These are phyloP conservation scores for Simalia tracyae DNA, from an alignment of 2,797 vertebrate genomes.

Conservation along the genomic window DNA sequence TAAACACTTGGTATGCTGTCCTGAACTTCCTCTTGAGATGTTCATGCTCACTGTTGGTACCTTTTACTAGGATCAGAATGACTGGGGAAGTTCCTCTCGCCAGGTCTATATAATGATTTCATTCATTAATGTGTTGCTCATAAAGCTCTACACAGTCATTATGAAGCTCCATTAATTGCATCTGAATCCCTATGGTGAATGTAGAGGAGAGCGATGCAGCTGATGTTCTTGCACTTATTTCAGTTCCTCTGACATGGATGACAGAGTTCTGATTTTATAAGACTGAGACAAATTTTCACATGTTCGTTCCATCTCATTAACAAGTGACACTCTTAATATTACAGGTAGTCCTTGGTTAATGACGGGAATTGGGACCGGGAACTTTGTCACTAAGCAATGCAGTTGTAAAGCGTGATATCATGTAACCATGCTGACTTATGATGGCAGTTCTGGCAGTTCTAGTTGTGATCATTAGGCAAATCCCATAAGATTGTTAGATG, in stretches of 20 bases:
- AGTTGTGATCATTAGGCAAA: background rate
- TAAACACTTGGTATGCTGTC: background rate
- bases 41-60: background rate
- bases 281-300: background rate
- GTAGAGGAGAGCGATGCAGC: background rate
- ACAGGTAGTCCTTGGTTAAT: background rate
- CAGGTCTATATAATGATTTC: background rate
- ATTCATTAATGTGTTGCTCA: background rate
- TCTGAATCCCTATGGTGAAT: background rate
- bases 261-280: background rate
- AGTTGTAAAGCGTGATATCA: background rate
- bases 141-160: background rate
- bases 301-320: background rate
- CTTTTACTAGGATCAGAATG: background rate
- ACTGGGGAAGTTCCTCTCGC: background rate
- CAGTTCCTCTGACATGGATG: background rate
- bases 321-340: background rate
- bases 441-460: background rate
- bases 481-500: background rate
- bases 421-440: background rate
- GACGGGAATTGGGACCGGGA: background rate
- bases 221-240: background rate
- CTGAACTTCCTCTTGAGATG: background rate
- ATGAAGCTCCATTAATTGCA: background rate
- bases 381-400: background rate